A percentile compares a stretch with the other conserved stretches of the same genome.
Conservation (phyloP, 2,113 vertebrate species). For the Parotia lawesii region DNA sequence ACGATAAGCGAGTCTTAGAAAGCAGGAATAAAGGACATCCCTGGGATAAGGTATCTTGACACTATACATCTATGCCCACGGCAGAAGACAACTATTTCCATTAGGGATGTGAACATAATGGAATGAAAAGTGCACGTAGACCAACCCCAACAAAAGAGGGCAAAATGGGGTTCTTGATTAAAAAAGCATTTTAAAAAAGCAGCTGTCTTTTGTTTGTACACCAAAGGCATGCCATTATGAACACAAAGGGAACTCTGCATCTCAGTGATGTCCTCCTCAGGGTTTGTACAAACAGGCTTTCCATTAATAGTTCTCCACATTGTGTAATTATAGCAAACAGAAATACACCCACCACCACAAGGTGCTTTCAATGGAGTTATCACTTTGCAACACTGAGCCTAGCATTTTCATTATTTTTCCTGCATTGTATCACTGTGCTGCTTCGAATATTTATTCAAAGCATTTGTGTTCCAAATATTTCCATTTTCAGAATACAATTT, state of each 20-base stretch:
- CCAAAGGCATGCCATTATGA: not conserved
- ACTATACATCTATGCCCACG: not conserved
- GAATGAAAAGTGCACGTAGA: not conserved
- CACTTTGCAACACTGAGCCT: not conserved
- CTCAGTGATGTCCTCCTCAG: not conserved
- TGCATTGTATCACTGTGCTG: not conserved
- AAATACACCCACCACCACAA: not conserved
- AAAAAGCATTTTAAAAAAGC: not conserved
- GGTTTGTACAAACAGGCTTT: not conserved
- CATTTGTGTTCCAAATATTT: conserved; percentile 15
- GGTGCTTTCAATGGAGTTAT: not conserved
- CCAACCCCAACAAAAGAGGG: not conserved
- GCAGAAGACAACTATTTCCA: not conserved
- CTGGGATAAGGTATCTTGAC: not conserved
- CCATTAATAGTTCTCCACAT: not conserved
- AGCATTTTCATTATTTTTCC: conserved; percentile 8
- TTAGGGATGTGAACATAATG: not conserved
- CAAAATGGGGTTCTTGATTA: not conserved
- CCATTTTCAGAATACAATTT: conserved; percentile 35
- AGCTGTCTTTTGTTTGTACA: not conserved
- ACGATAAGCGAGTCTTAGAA: not conserved
- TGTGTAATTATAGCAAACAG: not conserved
- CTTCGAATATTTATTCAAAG: conserved; percentile 32
- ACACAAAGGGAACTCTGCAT: not conserved
- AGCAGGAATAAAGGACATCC: not conserved